Evolutionary conservation across 2,113 vertebrate genomes (phyloP).

Genomic region (Caloenas nicobarica): DNA sequence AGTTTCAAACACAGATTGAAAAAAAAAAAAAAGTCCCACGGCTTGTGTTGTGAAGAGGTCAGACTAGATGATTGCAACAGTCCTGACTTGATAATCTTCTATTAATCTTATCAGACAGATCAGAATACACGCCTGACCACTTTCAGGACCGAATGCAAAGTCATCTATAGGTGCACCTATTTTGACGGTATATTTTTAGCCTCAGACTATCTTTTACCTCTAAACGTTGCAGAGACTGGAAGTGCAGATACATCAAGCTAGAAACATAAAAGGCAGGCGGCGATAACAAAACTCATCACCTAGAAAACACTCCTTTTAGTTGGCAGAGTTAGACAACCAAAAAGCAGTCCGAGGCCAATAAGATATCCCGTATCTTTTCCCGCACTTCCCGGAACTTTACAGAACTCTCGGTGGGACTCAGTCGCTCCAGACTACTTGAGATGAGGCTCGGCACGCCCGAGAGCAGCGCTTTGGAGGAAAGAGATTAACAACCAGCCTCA

Average conservation of each 20-base stretch:
- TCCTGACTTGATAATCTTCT: conserved; percentile 7
- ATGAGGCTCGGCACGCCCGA: neutral
- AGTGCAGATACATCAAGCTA: neutral
- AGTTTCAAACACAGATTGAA: neutral
- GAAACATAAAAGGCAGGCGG: neutral
- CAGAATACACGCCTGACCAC: neutral
- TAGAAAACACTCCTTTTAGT: neutral
- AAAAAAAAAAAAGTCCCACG: neutral
- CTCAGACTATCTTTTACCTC: neutral
- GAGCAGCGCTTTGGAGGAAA: neutral
- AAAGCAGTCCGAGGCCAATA: neutral
- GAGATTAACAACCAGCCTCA: neutral
- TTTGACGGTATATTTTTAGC: neutral
- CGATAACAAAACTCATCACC: neutral
- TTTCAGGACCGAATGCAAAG: neutral
- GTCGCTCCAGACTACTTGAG: neutral
- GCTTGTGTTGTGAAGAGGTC: neutral
- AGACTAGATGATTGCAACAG: neutral
- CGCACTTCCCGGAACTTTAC: conserved; percentile 31
- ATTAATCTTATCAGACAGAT: conserved; percentile 23
- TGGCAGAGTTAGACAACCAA: neutral
- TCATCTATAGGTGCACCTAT: neutral
- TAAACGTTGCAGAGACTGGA: neutral
- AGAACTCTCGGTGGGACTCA: neutral
- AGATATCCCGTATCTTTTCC: neutral